Base-by-base conservation (phyloP, 2,888 invertebrate species). In the Heliconius erato region DNA sequence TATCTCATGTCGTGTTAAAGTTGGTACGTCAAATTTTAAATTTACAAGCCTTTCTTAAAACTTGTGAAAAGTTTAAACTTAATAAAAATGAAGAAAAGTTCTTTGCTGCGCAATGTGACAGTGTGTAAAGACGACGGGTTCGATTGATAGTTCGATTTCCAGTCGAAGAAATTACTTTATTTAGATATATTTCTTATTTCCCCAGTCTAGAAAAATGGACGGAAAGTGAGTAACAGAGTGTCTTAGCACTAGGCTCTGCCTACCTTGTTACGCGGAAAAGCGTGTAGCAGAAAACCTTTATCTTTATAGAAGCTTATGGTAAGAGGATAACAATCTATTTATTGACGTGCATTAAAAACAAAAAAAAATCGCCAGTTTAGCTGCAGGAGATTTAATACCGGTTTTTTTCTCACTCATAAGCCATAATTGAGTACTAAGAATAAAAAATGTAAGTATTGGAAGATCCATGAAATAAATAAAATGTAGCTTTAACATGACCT, bases 371-470 rank as follows among this genome's bases (percentile, higher is more conserved):
- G 81, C 82, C 82, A 84, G 79, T 82, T 83, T 84, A 85, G 81
- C 84, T 79, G 80, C 85, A 68, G 82, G 85, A 81, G 85, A 81
- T 79, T 78, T 81, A 68, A 81, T 71, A 83, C 85, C 79, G 83
- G 86, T 84, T 84, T 85, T 82, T 78, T 85, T 84, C 80, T 83
- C 80, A 63, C 71, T 83, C 81, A 79, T 74, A 84, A 84, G 81
- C 79, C 83, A 84, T 79, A 85, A 82, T 84, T 81, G 84, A 78
- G 69, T 49, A 49, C 67, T 68, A 49, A 68, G 78, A 78, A 44
- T 67, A 44, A 19, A 67, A 59, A 59, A 28, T 72, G 9, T 63
- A 76, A 14, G n/a, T 12, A 7, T 19, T 77, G 19, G 78, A 78
- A 78, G 67, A 65, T 40, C 44, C 40, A 78, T 65, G 7, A 72